Conservation (phyloP, 2,888 invertebrate genomes). For the Caenorhabditis becei region DNA sequence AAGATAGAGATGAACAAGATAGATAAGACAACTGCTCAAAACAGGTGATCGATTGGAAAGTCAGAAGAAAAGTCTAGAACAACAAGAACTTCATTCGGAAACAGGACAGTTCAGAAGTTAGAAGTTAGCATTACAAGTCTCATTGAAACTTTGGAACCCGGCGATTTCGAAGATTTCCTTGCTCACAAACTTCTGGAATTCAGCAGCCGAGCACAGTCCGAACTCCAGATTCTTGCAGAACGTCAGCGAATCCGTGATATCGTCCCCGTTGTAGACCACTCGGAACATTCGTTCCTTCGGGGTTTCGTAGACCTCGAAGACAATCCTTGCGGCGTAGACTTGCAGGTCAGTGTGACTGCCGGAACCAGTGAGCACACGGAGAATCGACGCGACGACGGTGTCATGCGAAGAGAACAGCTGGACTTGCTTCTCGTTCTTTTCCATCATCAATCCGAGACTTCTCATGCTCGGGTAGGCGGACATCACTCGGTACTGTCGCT, state of each 20-base stretch:
- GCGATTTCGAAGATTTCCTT: slow-evolving; percentile 31
- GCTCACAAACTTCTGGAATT: slow-evolving; percentile 45
- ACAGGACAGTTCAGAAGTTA: not conserved
- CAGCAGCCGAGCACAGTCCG: slow-evolving; percentile 47
- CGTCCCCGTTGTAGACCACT: slow-evolving; percentile 62
- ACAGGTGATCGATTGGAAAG: not conserved
- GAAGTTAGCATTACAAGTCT: slow-evolving; percentile 23
- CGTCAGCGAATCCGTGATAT: slow-evolving; percentile 55
- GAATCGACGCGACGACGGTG: slow-evolving; percentile 33
- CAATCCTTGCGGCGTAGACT: slow-evolving; percentile 21
- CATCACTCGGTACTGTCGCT: slow-evolving; percentile 40
- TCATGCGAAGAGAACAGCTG: slow-evolving; percentile 41
- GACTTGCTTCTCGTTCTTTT: slow-evolving; percentile 16
- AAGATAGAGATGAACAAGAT: not conserved
- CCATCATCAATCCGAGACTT: slow-evolving; percentile 24
- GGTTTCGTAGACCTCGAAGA: slow-evolving; percentile 39
- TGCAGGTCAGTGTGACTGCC: slow-evolving; percentile 31
- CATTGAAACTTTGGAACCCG: slow-evolving; percentile 19
- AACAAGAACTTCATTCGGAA: not conserved
- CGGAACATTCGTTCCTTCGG: slow-evolving; percentile 43
- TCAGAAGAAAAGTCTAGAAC: not conserved
- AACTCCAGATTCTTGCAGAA: slow-evolving; percentile 56
- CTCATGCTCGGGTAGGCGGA: slow-evolving; percentile 28
- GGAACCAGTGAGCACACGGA: slow-evolving; percentile 29
- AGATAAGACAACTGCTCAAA: not conserved